Conservation (phyloP, 2,888 invertebrate species). For the Folsomia candida region DNA sequence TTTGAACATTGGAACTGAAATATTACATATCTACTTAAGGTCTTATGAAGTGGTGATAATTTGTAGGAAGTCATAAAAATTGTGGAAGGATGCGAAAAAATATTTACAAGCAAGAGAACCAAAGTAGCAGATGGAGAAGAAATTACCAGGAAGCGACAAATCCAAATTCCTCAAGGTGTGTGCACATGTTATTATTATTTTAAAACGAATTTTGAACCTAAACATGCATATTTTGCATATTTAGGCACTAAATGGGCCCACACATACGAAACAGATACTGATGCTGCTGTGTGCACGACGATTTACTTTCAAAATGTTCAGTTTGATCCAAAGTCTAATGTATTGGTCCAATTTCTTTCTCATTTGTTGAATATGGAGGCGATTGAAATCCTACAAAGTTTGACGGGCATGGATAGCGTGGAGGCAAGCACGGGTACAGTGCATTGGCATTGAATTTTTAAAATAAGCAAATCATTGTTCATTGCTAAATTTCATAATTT, state of each 20-base stretch:
- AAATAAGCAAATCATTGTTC: too few relatives aligned
- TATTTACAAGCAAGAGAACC: background rate
- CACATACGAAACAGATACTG: background rate
- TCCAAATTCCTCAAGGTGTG: background rate
- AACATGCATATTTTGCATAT: too few relatives aligned
- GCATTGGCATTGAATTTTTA: too few relatives aligned
- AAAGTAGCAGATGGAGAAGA: background rate
- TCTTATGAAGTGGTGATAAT: background rate
- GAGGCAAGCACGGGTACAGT: too few relatives aligned
- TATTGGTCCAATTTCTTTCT: background rate
- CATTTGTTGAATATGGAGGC: too few relatives aligned
- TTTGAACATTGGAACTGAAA: too few relatives aligned
- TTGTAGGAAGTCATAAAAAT: background rate
- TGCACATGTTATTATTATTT: too few relatives aligned
- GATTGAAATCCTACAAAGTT: too few relatives aligned
- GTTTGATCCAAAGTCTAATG: background rate
- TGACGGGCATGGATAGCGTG: too few relatives aligned
- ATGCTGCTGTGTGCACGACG: background rate
- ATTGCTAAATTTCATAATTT: background rate
- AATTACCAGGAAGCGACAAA: background rate
- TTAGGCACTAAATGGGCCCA: background rate
- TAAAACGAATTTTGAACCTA: too few relatives aligned
- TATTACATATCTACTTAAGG: too few relatives aligned
- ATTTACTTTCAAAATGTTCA: background rate
- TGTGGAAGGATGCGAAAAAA: background rate